A percentile compares a stretch with the other conserved stretches of the same genome.
Evolutionary conservation across 1,140 invertebrate genomes (phyloP).

Genomic region (Akabosia matsudoensis): DNA sequence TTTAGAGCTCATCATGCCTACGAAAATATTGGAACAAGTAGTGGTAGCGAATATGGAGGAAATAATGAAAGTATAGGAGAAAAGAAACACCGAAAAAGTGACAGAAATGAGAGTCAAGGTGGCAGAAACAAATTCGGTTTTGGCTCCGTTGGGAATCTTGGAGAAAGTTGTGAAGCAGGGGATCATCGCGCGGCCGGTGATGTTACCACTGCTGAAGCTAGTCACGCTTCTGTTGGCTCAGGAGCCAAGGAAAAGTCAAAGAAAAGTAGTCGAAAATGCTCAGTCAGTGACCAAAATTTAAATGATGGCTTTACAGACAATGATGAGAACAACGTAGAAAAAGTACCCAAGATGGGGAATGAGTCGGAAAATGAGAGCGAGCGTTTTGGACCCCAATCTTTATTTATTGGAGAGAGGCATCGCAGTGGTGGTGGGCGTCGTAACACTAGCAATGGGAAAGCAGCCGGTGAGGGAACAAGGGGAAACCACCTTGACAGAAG

Average conservation of each 20-base stretch:
- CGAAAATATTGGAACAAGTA: conserved; percentile 7
- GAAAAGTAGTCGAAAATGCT: background rate
- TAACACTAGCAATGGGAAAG: background rate
- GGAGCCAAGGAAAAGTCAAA: background rate
- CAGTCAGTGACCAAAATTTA: conserved; percentile 16
- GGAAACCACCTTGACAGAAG: conserved; percentile 19
- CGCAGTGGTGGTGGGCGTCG: background rate
- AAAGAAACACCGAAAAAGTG: background rate
- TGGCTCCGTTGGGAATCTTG: conserved; percentile 15
- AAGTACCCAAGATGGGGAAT: background rate
- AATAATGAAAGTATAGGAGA: background rate
- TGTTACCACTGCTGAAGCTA: background rate
- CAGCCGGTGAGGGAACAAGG: background rate
- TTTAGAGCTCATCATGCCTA: background rate
- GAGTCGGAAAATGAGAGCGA: conserved; percentile 18
- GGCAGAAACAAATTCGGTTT: conserved; percentile 18
- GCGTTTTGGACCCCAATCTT: conserved; percentile 13
- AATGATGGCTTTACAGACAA: conserved; percentile 9
- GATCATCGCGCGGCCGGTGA: background rate
- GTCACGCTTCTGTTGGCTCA: background rate
- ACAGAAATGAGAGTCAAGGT: background rate
- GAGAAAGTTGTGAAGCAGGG: conserved; percentile 2
- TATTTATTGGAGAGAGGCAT: background rate
- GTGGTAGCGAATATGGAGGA: conserved; percentile 5
- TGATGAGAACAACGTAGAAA: background rate